Evolutionary conservation across 2,113 vertebrate species (phyloP).

Genomic region (Rattus norvegicus): GRCr8 NC_086038.1:10285501-10286000

Average conservation of each 20-base stretch:
- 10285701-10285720: neutral
- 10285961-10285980: neutral
- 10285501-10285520: neutral
- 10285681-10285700: neutral
- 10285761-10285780: neutral
- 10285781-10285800: neutral
- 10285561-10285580: neutral
- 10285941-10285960: neutral
- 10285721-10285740: neutral
- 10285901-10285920: neutral
- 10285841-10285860: accelerated
- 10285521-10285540: too few relatives aligned
- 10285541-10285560: neutral
- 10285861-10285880: neutral
- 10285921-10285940: neutral
- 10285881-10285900: neutral
- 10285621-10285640: neutral
- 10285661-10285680: neutral
- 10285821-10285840: neutral
- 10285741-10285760: too few relatives aligned
- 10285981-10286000: accelerated
- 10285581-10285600: neutral
- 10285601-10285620: neutral
- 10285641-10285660: neutral
- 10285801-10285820: neutral